Base-by-base conservation (phyloP, 2,888 invertebrate genomes). In the Torymus texanus region DNA sequence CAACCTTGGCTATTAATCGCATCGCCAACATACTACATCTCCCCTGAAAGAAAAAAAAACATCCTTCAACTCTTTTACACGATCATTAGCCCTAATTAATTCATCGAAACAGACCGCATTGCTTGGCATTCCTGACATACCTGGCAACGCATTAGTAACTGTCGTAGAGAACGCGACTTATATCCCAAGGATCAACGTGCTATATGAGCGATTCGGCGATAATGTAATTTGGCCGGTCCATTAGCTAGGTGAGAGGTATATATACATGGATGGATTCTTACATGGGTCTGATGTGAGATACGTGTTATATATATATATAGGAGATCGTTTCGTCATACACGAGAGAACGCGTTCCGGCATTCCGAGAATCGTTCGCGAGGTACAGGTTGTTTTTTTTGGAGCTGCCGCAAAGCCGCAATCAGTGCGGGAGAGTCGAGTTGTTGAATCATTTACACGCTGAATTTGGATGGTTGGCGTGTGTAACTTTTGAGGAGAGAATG, bases 141-240 rank as follows among this genome's bases (percentile, higher is more conserved):
- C 41, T 41, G 51, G 13, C 16, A 12, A 21, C 29, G 24, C 50
- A 79, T 75, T 75, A 65, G 65, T 75, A 79, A 79, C 79, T 79
- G 75, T 79, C 79, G 8, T 41, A 8, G 41, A 0, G 5, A 3
- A 3, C 41, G 75, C 73, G 72, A 74, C 18, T 74, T 41, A 41
- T 41, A 41, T 58, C 50, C 56, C 59, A 66, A 75, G 61, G 53
- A 75, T 53, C 61, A 24, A 12, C 18, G 53, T 50, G 29, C 50
- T 50, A 50, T 55, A 29, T 53, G 21, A n/a, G 50, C 50, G 65
- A 71, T 75, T 75, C 63, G 70, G 29, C 62, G 73, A 66, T 79
- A 81, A 75, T 67, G 66, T 79, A 81, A 79, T 81, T 81, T 81
- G 73, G 73, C 58, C 66, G 79, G 67, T 73, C 79, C 79, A 81